Conservation (phyloP, 2,113 vertebrate genomes). For the Paratilapia polleni region DNA sequence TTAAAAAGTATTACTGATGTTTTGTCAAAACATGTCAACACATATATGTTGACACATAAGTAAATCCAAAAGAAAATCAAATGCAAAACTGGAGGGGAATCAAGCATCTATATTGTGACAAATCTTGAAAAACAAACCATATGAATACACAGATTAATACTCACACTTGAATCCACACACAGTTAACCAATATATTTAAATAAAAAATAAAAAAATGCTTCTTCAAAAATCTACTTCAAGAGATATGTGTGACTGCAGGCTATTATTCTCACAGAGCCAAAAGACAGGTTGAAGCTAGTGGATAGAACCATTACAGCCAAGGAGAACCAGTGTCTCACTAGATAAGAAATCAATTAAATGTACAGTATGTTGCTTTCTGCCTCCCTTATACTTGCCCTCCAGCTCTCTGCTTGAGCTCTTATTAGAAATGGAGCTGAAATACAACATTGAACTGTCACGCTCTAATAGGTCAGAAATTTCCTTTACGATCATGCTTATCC, state of each 20-base stretch:
- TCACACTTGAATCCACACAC: accelerated
- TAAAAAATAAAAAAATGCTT: too few species aligned
- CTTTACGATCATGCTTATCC: neutral
- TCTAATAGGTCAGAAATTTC: neutral
- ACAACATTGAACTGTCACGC: neutral
- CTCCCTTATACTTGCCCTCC: neutral
- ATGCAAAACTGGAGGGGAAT: neutral
- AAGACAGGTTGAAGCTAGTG: constrained; percentile 41
- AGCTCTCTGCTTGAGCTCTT: neutral
- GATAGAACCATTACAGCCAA: constrained; percentile 39
- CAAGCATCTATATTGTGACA: neutral
- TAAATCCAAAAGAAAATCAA: neutral
- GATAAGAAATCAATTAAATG: constrained; percentile 65
- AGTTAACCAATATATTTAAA: neutral
- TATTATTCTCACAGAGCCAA: constrained; percentile 48
- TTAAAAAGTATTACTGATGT: neutral
- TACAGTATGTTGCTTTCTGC: constrained; percentile 16
- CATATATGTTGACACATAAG: neutral
- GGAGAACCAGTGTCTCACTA: constrained; percentile 52
- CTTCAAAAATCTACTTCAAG: constrained; percentile 32
- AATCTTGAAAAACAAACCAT: neutral
- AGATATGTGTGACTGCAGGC: constrained; percentile 35
- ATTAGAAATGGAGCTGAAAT: neutral
- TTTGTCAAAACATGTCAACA: neutral
- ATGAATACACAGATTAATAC: neutral